Evolutionary conservation across 2,113 vertebrate genomes (phyloP), one percentile per base, ranked within the genome.

Genomic region (Gyps fulvus): DNA sequence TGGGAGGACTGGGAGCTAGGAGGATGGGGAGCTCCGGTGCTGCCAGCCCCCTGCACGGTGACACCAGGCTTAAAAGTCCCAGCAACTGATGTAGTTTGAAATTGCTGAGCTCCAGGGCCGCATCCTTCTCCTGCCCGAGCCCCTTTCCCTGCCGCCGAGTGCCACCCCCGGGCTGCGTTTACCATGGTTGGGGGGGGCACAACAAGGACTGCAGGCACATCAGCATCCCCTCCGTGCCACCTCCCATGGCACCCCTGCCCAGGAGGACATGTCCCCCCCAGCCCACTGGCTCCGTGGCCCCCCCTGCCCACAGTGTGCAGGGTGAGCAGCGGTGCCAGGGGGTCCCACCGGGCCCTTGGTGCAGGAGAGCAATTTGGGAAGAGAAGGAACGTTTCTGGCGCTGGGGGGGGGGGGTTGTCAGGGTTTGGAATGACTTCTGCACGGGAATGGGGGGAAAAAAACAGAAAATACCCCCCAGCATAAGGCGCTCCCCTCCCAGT

Each of bases 141-240:
- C 27, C 50, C 49, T 32, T 26, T 38, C 40, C 42, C 40, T 54
- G 57, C 54, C 43, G 6, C 63, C 1, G 3, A 57, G 42, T 21
- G 65, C 65, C 14, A 16, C 42, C 50, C 45, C 36, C 2, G 5
- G 15, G 23, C 31, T 36, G 45, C 6, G 5, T 34, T 50, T 40
- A 42, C 27, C 36, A 2, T 3, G 10, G n/a, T 6, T 27, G 3
- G 9, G 18, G 38, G 34, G n/a, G 45, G 0, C 20, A 31, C 1
- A 13, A n/a, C 12, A 13, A 43, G 27, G 59, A 74, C 50, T 22
- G 1, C 22, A 13, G 49, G 29, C 17, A 38, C 15, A 10, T 11
- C 70, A 27, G 18, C 1, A 2, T 66, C 71, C 61, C 59, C 22
- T 34, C 42, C 1, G 1, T 42, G 43, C 14, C 80, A 42, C 18